Percentiles rank a stretch among this genome's conserved stretches.
These are phyloP conservation scores for Gavialis gangeticus DNA, from an alignment of 2,113 vertebrate species.

Conservation along the genomic window DNA sequence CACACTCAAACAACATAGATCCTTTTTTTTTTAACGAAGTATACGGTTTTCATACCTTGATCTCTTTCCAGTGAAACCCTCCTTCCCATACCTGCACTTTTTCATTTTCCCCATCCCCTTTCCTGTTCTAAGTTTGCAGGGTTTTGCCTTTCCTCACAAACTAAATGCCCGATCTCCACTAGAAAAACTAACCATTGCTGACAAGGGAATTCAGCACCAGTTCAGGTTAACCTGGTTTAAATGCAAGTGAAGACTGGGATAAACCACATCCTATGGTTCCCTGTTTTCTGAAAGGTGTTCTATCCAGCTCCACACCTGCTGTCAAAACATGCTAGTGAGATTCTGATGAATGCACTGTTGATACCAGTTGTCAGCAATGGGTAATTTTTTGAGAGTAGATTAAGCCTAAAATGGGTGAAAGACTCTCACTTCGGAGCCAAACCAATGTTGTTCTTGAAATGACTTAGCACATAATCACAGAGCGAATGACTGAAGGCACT, in stretches of 20 bases:
- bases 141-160: not conserved
- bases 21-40: not conserved
- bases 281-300: not conserved
- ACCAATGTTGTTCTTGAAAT: rapidly evolving
- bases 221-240: not conserved
- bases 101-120: not conserved
- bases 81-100: not conserved
- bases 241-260: not conserved
- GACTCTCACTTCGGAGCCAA: not conserved
- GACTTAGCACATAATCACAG: not conserved
- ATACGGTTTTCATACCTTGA: not conserved
- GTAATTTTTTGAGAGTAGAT: not conserved
- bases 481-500: not conserved
- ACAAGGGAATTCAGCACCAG: not conserved
- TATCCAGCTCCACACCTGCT: not conserved
- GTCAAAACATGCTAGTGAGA: not conserved
- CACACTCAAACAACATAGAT: rapidly evolving
- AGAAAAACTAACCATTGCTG: not conserved
- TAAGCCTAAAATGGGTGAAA: not conserved
- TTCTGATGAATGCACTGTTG: rapidly evolving
- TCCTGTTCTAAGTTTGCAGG: not conserved
- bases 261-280: not conserved
- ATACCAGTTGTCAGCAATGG: rapidly evolving
- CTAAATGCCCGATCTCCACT: not conserved
- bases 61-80: not conserved